A percentile compares a stretch with the other conserved stretches of the same genome.
Evolutionary conservation across 2,113 vertebrate species (phyloP).

Genomic region (Daubentonia madagascariensis): DNA sequence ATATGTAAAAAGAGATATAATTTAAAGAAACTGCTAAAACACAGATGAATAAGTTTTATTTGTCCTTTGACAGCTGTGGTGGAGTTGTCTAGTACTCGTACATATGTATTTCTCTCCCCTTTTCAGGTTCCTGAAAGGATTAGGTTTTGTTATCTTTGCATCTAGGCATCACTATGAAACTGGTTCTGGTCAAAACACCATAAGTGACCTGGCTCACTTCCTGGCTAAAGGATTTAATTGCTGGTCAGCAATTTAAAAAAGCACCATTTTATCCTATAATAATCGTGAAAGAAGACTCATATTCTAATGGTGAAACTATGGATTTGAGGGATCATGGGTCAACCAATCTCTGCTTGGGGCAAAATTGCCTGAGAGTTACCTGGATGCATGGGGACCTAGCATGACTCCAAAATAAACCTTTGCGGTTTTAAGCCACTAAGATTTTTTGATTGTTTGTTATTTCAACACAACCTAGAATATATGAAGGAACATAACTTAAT

Average conservation of each 20-base stretch:
- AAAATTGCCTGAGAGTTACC: neutral
- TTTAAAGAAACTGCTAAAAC: neutral
- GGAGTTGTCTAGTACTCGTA: neutral
- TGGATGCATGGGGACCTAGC: neutral
- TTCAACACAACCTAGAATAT: neutral
- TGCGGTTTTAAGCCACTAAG: neutral
- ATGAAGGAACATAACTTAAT: neutral
- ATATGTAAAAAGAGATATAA: neutral
- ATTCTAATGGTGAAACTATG: neutral
- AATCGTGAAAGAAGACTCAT: neutral
- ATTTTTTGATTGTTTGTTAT: neutral
- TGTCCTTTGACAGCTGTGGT: neutral
- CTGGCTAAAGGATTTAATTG: neutral
- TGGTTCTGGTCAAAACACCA: neutral
- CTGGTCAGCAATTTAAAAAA: too few species aligned
- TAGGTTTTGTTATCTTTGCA: neutral
- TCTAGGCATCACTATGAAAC: neutral
- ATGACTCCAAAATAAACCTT: neutral
- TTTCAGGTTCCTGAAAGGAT: neutral
- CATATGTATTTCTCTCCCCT: neutral
- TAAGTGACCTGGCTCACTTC: neutral
- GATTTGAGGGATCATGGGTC: neutral
- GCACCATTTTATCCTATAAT: accelerated
- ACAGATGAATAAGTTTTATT: neutral
- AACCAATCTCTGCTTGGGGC: neutral